phyloP scores from a whole-genome alignment of 2,113 vertebrate species.

The Rhynchopsitta pachyrhyncha region DNA sequence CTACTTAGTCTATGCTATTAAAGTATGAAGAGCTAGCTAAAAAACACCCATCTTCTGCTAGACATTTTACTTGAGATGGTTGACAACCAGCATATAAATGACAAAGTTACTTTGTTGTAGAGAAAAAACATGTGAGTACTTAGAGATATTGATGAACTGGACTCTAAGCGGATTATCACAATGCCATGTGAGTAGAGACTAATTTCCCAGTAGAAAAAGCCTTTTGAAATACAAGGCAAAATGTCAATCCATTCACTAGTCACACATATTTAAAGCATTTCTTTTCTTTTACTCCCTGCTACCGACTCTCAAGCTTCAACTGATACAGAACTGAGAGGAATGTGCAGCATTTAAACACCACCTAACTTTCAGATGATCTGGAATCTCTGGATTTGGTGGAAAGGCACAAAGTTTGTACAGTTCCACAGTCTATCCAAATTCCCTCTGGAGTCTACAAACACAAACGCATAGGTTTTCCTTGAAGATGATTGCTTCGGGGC shows the following conservation, averaged over 20 bases:
- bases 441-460: neutral
- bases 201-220: constrained; percentile 50
- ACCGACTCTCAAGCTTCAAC: neutral
- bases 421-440: neutral
- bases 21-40: neutral
- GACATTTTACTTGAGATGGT: neutral
- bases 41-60: neutral
- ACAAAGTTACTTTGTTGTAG: neutral
- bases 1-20: neutral
- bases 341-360: neutral
- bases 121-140: neutral
- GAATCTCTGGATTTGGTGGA: neutral
- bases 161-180: constrained; percentile 50
- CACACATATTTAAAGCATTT: neutral
- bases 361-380: neutral
- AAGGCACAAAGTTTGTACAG: neutral
- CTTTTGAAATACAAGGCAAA: constrained; percentile 56
- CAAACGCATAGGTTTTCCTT: neutral
- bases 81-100: neutral
- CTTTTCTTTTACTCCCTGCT: neutral
- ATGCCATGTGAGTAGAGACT: neutral
- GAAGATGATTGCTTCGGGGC: neutral
- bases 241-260: constrained; percentile 25
- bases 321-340: neutral
- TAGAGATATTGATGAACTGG: constrained; percentile 55